Evolutionary conservation across 35 echinoderm and acorn worm species (phyloP).

Genomic region (Chiridota heheva): DNA sequence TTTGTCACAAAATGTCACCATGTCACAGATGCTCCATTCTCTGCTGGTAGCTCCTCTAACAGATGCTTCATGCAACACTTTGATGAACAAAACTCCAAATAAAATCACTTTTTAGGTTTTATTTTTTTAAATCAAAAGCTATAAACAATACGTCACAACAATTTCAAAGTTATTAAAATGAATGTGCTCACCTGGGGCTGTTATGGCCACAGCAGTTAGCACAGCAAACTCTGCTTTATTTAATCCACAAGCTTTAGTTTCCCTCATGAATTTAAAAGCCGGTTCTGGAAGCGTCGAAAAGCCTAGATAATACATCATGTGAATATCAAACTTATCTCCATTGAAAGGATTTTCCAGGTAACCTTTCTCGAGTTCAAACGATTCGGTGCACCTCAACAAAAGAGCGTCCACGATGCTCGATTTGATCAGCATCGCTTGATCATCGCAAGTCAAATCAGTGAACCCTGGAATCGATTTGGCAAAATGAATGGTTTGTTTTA

Average conservation of each 20-base stretch:
- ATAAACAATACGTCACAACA: too few relatives aligned
- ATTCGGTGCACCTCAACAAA: slow-evolving; percentile 78
- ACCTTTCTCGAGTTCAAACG: slow-evolving; percentile 74
- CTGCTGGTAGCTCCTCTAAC: neutral
- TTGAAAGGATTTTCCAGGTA: slow-evolving; percentile 86
- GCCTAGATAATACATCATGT: slow-evolving; percentile 95
- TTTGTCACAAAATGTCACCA: too few relatives aligned
- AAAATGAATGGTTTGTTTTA: slow-evolving; percentile 95
- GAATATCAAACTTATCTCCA: slow-evolving; percentile 83
- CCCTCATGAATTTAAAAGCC: slow-evolving; percentile 94
- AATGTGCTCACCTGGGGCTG: slow-evolving; percentile 93
- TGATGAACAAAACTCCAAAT: neutral
- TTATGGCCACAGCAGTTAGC: slow-evolving; percentile 79
- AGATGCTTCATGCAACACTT: neutral
- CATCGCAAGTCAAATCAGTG: slow-evolving; percentile 80
- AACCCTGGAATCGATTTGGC: slow-evolving; percentile 94
- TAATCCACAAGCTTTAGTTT: slow-evolving; percentile 78
- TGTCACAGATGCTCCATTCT: too few relatives aligned
- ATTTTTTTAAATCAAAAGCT: too few relatives aligned
- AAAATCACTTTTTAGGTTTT: too few relatives aligned
- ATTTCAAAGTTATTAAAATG: too few relatives aligned
- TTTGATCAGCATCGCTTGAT: slow-evolving; percentile 93
- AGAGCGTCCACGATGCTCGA: slow-evolving; percentile 84
- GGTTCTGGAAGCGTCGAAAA: slow-evolving; percentile 82
- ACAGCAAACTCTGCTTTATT: slow-evolving; percentile 88